Evolutionary conservation across 2,888 invertebrate genomes (phyloP).

Genomic region (Malacosoma neustria): DNA sequence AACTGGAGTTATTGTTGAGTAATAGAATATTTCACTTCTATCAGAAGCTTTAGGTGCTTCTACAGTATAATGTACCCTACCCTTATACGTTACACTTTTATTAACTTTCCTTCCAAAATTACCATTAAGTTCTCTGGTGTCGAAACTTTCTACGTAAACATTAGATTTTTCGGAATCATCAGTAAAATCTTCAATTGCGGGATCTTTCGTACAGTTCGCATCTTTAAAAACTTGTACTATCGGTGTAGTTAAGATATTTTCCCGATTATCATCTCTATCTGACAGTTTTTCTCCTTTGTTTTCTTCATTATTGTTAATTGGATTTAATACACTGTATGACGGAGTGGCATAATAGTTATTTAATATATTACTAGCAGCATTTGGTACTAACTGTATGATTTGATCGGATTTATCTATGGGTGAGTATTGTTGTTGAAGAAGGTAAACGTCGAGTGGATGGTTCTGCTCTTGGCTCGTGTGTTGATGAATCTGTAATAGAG

Average conservation of each 20-base stretch:
- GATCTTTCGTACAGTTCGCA: constrained; percentile 41
- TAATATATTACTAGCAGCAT: background rate
- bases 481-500: constrained; percentile 1
- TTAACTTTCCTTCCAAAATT: constrained; percentile 44
- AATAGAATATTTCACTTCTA: constrained; percentile 48
- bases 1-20: constrained; percentile 28
- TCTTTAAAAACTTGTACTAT: constrained; percentile 57
- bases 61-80: constrained; percentile 38
- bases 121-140: constrained; percentile 32
- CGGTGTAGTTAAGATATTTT: constrained; percentile 15
- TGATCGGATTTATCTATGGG: constrained; percentile 12
- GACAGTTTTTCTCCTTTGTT: constrained; percentile 10
- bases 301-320: constrained; percentile 9
- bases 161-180: constrained; percentile 30
- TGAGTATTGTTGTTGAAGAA: constrained; percentile 43
- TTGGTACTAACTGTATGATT: constrained; percentile 1
- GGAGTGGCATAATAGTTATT: constrained; percentile 14
- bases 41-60: constrained; percentile 36
- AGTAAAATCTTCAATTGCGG: constrained; percentile 20
- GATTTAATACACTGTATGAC: constrained; percentile 22
- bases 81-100: constrained; percentile 29
- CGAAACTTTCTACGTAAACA: constrained; percentile 28
- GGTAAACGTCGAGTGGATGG: constrained; percentile 37
- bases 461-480: constrained; percentile 8
- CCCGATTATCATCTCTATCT: constrained; percentile 9